Conservation (phyloP, 2,888 invertebrate genomes). For the Gerris lacustris region DNA sequence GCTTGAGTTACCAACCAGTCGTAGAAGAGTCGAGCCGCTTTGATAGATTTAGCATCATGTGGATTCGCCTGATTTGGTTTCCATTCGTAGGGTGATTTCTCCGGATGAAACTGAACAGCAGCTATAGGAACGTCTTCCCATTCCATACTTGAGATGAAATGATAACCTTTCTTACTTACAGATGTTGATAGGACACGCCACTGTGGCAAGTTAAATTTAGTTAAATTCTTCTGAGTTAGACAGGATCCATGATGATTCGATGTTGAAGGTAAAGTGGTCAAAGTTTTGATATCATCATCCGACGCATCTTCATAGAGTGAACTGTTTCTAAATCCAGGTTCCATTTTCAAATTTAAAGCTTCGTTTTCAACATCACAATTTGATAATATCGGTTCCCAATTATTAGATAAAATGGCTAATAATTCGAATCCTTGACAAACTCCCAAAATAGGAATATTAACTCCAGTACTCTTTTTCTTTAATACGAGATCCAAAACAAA, state of each 20-base stretch:
- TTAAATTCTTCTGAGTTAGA: constrained; percentile 38
- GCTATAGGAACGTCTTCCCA: constrained; percentile 57
- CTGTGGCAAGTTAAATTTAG: constrained; percentile 22
- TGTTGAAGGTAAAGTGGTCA: constrained; percentile 49
- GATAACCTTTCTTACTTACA: constrained; percentile 40
- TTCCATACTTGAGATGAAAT: constrained; percentile 68
- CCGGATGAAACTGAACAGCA: constrained; percentile 83
- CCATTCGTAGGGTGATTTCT: constrained; percentile 74
- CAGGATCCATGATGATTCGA: constrained; percentile 53
- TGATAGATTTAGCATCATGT: constrained; percentile 23
- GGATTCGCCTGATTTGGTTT: constrained; percentile 34
- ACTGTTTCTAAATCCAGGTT: constrained; percentile 20
- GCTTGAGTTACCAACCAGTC: constrained; percentile 37
- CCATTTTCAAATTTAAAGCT: constrained; percentile 54
- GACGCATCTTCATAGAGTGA: constrained; percentile 21
- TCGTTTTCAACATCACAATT: constrained; percentile 47
- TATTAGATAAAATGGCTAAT: constrained; percentile 42
- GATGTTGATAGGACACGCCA: constrained; percentile 61
- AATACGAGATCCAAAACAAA: constrained; percentile 39
- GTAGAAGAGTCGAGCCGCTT: constrained; percentile 26
- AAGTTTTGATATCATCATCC: neutral
- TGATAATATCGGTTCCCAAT: constrained; percentile 46
- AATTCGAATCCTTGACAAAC: constrained; percentile 82
- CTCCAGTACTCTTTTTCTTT: constrained; percentile 39
- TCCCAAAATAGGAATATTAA: constrained; percentile 75